Evolutionary conservation across 2,113 vertebrate genomes (phyloP).

Genomic region (Nothocercus julius): DNA sequence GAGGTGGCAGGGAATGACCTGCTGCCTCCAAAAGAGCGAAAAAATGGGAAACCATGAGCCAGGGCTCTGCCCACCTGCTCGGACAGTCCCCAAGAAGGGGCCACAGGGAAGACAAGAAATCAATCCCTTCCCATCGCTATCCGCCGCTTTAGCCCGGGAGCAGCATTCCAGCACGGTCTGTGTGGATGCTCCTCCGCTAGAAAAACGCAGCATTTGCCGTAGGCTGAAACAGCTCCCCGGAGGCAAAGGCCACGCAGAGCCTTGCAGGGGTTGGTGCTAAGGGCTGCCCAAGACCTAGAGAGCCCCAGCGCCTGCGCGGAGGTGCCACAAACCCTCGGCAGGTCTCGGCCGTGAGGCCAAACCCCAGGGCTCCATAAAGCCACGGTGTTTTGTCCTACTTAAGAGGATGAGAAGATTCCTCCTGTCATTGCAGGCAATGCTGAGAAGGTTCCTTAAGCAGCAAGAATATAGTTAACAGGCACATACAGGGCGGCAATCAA

Average conservation of each 20-base stretch:
- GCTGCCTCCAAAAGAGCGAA: not conserved
- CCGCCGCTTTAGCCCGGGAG: not conserved
- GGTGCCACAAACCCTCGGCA: not conserved
- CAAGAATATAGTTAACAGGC: accelerated
- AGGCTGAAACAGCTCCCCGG: no score
- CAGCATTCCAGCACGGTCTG: not conserved
- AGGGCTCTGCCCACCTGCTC: not conserved
- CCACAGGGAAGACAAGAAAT: accelerated
- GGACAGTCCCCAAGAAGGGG: accelerated
- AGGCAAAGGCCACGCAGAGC: not conserved
- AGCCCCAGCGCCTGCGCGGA: no score
- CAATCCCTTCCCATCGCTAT: not conserved
- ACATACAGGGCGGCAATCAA: not conserved
- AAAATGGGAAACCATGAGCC: not conserved
- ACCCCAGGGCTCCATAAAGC: no score
- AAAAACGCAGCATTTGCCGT: not conserved
- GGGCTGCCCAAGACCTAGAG: not conserved
- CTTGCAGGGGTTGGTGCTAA: not conserved
- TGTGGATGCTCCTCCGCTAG: not conserved
- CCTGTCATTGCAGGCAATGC: accelerated
- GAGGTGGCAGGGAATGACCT: not conserved
- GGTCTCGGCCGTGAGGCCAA: no score
- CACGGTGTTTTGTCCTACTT: no score
- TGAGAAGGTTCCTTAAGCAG: not conserved
- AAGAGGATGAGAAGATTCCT: not conserved